Conservation (phyloP, 2,888 invertebrate species). For the Latrodectus elegans region DNA sequence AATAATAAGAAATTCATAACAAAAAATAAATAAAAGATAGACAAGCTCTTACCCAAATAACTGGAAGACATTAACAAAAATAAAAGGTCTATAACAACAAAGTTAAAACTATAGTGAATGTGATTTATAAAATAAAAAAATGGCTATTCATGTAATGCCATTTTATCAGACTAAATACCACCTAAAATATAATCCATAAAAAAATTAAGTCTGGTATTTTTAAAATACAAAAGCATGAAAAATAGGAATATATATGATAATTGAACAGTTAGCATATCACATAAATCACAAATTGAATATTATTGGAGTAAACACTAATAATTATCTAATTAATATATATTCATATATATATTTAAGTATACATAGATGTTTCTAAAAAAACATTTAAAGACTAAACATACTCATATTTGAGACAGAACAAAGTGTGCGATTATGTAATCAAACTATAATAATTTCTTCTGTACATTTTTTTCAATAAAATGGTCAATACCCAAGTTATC, state of each 20-base stretch:
- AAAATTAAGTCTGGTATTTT: slow-evolving; percentile 51
- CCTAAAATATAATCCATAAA: slow-evolving; percentile 58
- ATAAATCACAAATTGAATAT: slow-evolving; percentile 65
- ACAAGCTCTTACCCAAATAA: slow-evolving; percentile 67
- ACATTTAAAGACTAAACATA: slow-evolving; percentile 67
- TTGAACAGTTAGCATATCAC: slow-evolving; percentile 46
- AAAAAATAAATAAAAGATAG: slow-evolving; percentile 64
- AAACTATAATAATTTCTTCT: slow-evolving; percentile 63
- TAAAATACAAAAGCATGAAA: slow-evolving; percentile 67
- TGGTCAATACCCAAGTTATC: slow-evolving; percentile 37
- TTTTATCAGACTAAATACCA: slow-evolving; percentile 2
- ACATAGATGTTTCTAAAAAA: slow-evolving; percentile 62
- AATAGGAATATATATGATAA: slow-evolving; percentile 62
- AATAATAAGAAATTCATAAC: slow-evolving; percentile 48
- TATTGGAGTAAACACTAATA: slow-evolving; percentile 65
- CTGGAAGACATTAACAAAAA: slow-evolving; percentile 66
- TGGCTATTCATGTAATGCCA: not conserved
- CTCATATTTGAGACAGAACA: slow-evolving; percentile 58
- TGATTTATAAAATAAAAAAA: not conserved
- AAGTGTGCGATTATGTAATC: slow-evolving; percentile 66
- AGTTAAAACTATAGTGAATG: slow-evolving; percentile 43
- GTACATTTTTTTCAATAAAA: slow-evolving; percentile 35
- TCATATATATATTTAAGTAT: slow-evolving; percentile 44
- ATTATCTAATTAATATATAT: slow-evolving; percentile 62
- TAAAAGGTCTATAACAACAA: slow-evolving; percentile 45